Evolutionary conservation across 2,113 vertebrate genomes (phyloP).

Genomic region (Boulengeromyrus knoepffleri): DNA sequence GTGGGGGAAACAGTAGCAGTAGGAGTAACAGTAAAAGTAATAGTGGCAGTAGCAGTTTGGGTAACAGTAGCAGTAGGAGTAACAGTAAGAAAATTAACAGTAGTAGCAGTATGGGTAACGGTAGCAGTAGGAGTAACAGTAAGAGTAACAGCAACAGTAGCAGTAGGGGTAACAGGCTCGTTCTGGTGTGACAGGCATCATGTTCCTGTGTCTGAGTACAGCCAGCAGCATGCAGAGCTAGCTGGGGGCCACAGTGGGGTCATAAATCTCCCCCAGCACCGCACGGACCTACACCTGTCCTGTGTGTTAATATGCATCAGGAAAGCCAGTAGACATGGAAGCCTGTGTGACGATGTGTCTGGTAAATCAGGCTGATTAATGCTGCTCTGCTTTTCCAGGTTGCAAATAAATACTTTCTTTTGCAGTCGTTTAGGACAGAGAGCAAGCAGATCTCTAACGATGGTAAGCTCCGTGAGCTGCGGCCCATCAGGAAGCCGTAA

Average conservation of each 20-base stretch:
- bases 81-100: too few relatives aligned
- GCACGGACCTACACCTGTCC: not conserved
- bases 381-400: conserved; percentile 66
- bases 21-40: not conserved
- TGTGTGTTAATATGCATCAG: not conserved
- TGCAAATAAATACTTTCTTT: conserved; percentile 72
- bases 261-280: conserved; percentile 57
- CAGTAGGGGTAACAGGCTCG: conserved; percentile 45
- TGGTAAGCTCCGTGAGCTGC: conserved; percentile 47
- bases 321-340: not conserved
- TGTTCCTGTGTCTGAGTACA: not conserved
- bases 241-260: conserved; percentile 55
- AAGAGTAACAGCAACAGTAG: not conserved
- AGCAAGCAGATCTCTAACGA: conserved; percentile 49
- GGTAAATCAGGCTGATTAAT: conserved; percentile 71
- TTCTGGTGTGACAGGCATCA: conserved; percentile 12
- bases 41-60: too few relatives aligned
- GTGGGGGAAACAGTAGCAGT: not conserved
- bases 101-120: not conserved
- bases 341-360: conserved; percentile 59
- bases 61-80: not conserved
- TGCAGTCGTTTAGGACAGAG: conserved; percentile 59
- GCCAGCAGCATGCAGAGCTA: conserved; percentile 41
- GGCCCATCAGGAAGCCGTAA: conserved; percentile 30
- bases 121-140: not conserved